Evolutionary conservation across 2,113 vertebrate species (phyloP), one percentile per base, ranked within the genome.

Genomic region (Centropus unirufus): DNA sequence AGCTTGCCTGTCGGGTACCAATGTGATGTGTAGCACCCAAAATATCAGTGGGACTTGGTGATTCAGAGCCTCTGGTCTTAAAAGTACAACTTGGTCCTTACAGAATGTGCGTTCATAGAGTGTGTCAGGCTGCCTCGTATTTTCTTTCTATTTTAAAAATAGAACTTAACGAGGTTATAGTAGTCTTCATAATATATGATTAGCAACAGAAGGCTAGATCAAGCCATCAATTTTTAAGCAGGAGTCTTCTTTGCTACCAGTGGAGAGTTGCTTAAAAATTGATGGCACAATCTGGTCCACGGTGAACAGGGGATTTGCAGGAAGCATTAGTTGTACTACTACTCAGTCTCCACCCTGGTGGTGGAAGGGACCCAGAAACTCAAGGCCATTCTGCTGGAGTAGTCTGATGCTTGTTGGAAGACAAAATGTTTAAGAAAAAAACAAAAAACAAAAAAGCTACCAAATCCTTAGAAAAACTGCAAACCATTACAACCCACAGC

Each of bases 221-320:
- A 78, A 93, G 88, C 66, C 57, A 90, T 96, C 83, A 84, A 76
- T 96, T 94, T 97, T 96, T 96, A 90, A 97, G 79, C 61, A 94
- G 76, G 75, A 51, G 68, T 83, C 47, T 54, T 82, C 63, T 86
- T 92, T 61, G n/a, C 90, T 88, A 46, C 42, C 30, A 81, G 47
- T 72, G n/a, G 52, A 88, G 73, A 86, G 83, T 89, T 90, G 36
- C 64, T 96, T 93, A 97, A 97, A 96, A 93, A 95, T 95, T 93
- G 36, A 95, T 96, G 66, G 69, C 73, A 87, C 95, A 94, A 30
- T 95, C 93, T 96, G 92, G 85, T 54, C 76, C 76, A 47, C 40
- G n/a, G 40, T 34, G 52, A 93, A 80, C 40, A 52, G 47, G 68
- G 77, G 42, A 59, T 80, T 95, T 88, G 36, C 52, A 96, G 61